Evolutionary conservation across 2,888 invertebrate genomes (phyloP), one percentile per base, ranked within the genome.

Genomic region (Lymantria dispar): DNA sequence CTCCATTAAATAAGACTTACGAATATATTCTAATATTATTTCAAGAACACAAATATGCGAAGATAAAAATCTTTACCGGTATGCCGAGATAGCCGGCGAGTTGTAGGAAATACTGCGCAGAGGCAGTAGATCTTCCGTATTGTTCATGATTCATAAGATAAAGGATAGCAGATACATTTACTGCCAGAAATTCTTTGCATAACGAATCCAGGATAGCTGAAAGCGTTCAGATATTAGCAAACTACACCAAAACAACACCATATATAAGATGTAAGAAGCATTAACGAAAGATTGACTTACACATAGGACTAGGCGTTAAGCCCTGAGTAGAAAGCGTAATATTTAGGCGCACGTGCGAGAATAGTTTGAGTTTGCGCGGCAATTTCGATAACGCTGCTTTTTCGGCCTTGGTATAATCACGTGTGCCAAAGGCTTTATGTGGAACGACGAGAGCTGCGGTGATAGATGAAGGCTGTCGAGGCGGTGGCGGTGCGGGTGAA

Each of bases 101-200:
- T 91, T 98, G 98, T 63, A 98, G 93, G 85, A 98, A 97, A 90
- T 98, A 98, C 85, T 98, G 98, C 53, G 97, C 97, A 62, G 98
- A 97, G 66, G 98, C 98, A 54, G 98, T 98, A 85, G 97, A 97
- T 60, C 97, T 94, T 43, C 98, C 98, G 78, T 97, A 98, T 87
- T 96, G 95, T 92, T 98, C 98, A 88, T 97, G 96, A 91, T 98
- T 98, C 95, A 98, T 98, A 92, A 98, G 94, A 89, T 98, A 98
- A 70, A 98, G 93, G 78, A 98, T 97, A 75, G 97, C 97, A 65
- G 97, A 97, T 59, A 97, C 97, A 91, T 98, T 97, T 72, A 94
- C 95, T 68, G 95, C 95, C 60, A 97, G 94, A 90, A 97, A 97
- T 87, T 97, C 96, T 85, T 96, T 95, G 92, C 97, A 97, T 64